Conservation (phyloP, 2,888 invertebrate species). For the Neoscelio sp. region DNA sequence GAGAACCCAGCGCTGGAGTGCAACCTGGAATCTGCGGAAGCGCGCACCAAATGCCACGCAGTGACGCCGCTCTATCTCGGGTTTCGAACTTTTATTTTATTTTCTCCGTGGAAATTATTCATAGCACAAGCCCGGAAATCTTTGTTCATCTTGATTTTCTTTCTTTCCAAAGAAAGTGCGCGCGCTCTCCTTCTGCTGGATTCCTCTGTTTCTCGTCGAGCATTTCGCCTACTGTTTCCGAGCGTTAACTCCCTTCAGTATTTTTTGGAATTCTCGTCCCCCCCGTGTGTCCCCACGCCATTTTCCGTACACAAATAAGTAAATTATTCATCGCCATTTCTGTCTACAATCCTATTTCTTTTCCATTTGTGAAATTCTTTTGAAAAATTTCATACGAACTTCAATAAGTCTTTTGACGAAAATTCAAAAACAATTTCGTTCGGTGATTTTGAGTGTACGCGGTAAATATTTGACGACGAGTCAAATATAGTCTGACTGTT, state of each 20-base stretch:
- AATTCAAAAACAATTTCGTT: too few relatives aligned
- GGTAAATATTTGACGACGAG: too few relatives aligned
- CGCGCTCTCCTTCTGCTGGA: constrained; percentile 21
- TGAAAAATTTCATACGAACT: not conserved
- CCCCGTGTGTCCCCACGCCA: not conserved
- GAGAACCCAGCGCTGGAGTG: not conserved
- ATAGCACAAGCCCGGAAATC: constrained; percentile 55
- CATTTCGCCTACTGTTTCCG: constrained; percentile 34
- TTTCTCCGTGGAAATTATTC: constrained; percentile 53
- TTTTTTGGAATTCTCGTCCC: constrained; percentile 22
- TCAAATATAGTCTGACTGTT: too few relatives aligned
- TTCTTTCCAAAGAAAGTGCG: constrained; percentile 32
- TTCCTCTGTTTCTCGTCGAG: constrained; percentile 28
- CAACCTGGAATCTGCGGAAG: constrained; percentile 41
- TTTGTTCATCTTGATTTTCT: constrained; percentile 54
- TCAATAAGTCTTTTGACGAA: not conserved
- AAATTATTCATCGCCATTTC: constrained; percentile 42
- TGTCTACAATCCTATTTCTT: not conserved
- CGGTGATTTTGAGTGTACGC: too few relatives aligned
- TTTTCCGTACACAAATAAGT: constrained; percentile 41
- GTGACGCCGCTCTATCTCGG: constrained; percentile 45
- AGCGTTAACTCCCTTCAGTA: constrained; percentile 42
- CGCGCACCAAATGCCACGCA: constrained; percentile 51
- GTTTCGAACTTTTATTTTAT: constrained; percentile 50
- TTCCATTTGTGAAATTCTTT: too few relatives aligned